A percentile compares a stretch with the other conserved stretches of the same genome.
phyloP scores from a whole-genome alignment of 2,888 invertebrate species.

The Mesorhabditis belari region DNA sequence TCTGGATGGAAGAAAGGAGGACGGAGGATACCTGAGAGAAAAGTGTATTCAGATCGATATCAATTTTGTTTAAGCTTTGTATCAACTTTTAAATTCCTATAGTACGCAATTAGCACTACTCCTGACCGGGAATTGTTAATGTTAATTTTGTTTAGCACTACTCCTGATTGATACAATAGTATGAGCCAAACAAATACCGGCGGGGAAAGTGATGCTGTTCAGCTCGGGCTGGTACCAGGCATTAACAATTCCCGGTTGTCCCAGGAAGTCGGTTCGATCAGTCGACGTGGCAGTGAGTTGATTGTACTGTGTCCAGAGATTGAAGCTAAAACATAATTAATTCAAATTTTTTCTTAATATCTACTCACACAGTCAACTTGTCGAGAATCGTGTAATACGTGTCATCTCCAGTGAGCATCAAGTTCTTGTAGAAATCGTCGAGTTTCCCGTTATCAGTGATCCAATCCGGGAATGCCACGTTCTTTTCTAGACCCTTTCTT shows the following conservation, averaged over 20 bases:
- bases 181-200: too few relatives aligned
- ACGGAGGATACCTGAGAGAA: slow-evolving; percentile 47
- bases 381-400: slow-evolving; percentile 28
- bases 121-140: too few relatives aligned
- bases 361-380: slow-evolving; percentile 14
- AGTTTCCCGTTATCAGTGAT: slow-evolving; percentile 20
- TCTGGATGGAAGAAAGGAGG: slow-evolving; percentile 41
- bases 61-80: slow-evolving; percentile 31
- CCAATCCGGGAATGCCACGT: slow-evolving; percentile 40
- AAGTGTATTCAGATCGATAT: slow-evolving; percentile 51
- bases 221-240: slow-evolving; percentile 47
- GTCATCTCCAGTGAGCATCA: slow-evolving; percentile 14
- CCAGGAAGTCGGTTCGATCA: slow-evolving; percentile 37
- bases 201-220: too few relatives aligned
- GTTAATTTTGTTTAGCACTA: too few relatives aligned
- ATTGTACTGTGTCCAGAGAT: slow-evolving; percentile 22
- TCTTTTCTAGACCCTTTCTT: slow-evolving; percentile 16
- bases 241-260: slow-evolving; percentile 42
- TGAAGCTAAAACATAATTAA: slow-evolving; percentile 15
- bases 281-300: slow-evolving; percentile 18
- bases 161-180: too few relatives aligned
- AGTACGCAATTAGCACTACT: too few relatives aligned
- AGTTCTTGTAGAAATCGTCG: slow-evolving; percentile 17
- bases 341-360: neutral
- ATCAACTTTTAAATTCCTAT: neutral